Percentiles rank a stretch among this genome's conserved stretches.
phyloP scores from a whole-genome alignment of 2,113 vertebrate species.

The Rynchops niger region DNA sequence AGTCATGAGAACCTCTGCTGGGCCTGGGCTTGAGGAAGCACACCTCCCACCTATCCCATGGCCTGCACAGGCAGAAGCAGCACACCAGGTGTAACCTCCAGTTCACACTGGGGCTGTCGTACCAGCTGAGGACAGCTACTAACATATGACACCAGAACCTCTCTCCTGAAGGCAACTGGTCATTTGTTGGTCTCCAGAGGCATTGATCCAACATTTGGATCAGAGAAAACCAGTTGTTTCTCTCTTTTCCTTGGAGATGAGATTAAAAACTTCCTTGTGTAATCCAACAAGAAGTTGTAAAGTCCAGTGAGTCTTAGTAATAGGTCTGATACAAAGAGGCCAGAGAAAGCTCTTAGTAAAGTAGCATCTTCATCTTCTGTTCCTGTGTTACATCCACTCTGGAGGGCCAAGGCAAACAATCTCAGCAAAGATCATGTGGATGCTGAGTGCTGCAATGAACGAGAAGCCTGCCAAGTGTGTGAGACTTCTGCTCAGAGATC shows the following conservation, averaged over 20 bases:
- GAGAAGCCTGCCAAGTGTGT: neutral
- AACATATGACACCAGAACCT: neutral
- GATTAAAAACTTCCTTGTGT: neutral
- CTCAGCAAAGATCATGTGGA: neutral
- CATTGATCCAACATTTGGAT: neutral
- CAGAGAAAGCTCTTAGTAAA: neutral
- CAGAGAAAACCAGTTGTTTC: neutral
- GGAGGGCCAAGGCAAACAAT: neutral
- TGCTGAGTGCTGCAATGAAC: neutral
- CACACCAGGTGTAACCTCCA: neutral
- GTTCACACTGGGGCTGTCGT: rapidly evolving
- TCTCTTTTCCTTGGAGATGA: neutral
- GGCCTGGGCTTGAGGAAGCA: neutral
- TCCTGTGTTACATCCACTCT: neutral
- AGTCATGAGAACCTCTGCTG: neutral
- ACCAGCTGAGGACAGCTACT: neutral
- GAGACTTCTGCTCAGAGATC: neutral
- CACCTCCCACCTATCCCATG: neutral
- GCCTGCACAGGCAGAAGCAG: neutral
- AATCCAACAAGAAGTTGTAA: neutral
- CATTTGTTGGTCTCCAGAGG: neutral
- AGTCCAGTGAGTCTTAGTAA: neutral
- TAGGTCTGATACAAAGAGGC: neutral
- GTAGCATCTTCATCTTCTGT: neutral
- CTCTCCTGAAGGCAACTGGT: neutral